Conservation (phyloP, 2,888 invertebrate genomes). For the Kuschelorhynchus macadamiae region DNA sequence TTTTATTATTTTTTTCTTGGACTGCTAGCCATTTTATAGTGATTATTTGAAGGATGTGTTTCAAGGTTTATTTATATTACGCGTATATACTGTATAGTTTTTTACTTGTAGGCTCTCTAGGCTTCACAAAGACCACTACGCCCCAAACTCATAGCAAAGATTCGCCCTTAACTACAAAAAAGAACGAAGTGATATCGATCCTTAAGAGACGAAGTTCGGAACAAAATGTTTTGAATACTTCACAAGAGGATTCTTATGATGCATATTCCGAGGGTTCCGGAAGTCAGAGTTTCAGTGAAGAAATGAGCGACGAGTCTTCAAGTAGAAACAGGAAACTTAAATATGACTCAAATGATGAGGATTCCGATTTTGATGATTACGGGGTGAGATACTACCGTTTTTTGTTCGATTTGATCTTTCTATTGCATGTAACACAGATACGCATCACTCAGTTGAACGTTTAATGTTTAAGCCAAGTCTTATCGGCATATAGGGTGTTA, state of each 20-base stretch:
- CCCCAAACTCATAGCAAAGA: constrained; percentile 28
- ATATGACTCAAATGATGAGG: constrained; percentile 78
- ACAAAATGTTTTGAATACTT: constrained; percentile 68
- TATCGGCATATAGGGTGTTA: too few species aligned
- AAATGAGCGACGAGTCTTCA: constrained; percentile 78
- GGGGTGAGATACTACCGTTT: constrained; percentile 66
- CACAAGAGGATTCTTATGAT: constrained; percentile 70
- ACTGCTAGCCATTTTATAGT: too few species aligned
- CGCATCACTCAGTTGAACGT: too few species aligned
- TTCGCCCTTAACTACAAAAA: constrained; percentile 50
- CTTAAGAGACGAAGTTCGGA: constrained; percentile 72
- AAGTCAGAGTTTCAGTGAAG: constrained; percentile 77
- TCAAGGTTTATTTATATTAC: too few species aligned
- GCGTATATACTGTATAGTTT: too few species aligned
- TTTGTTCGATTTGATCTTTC: too few species aligned
- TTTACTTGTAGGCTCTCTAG: constrained; percentile 27
- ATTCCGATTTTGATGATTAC: constrained; percentile 82
- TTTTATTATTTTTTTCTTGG: too few species aligned
- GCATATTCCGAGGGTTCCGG: constrained; percentile 79
- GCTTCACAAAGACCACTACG: constrained; percentile 28
- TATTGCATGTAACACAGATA: too few species aligned
- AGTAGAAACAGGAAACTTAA: constrained; percentile 74
- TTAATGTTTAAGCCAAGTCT: too few species aligned
- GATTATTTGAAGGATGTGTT: too few species aligned
- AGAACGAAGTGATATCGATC: constrained; percentile 70